Conservation (phyloP, 2,888 invertebrate species). For the Aricia artaxerxes region DNA sequence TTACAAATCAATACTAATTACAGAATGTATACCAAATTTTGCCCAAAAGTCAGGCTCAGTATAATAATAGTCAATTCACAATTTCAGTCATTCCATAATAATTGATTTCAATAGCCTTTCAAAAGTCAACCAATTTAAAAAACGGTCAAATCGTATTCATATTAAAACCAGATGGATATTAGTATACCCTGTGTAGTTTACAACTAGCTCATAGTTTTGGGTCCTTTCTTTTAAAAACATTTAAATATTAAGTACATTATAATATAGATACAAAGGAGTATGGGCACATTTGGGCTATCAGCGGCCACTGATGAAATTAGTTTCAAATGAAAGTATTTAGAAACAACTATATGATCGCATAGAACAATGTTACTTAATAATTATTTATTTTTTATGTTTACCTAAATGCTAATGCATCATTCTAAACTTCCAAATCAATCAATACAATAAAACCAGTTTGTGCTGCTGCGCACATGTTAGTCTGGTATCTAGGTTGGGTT, state of each 20-base stretch:
- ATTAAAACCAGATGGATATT: conserved; percentile 1
- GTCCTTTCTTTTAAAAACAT: neutral
- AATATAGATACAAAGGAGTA: no score
- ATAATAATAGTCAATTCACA: neutral
- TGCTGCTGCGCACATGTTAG: no score
- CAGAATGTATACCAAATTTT: neutral
- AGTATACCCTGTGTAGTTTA: conserved; percentile 26
- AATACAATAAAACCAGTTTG: no score
- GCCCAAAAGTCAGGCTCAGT: neutral
- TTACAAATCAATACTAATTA: neutral
- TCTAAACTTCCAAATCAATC: no score
- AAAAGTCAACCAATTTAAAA: neutral
- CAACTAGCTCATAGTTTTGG: neutral
- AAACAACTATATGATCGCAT: no score
- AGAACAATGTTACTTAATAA: no score
- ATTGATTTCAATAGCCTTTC: neutral
- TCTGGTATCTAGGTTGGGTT: no score
- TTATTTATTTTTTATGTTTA: no score
- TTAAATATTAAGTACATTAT: neutral
- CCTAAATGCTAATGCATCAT: no score
- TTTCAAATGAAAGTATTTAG: no score
- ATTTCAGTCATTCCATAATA: conserved; percentile 8
- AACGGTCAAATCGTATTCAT: neutral
- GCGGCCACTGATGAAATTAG: no score
- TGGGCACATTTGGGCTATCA: no score